phyloP scores from a whole-genome alignment of 2,113 vertebrate species.

The Grallaria varia region DNA sequence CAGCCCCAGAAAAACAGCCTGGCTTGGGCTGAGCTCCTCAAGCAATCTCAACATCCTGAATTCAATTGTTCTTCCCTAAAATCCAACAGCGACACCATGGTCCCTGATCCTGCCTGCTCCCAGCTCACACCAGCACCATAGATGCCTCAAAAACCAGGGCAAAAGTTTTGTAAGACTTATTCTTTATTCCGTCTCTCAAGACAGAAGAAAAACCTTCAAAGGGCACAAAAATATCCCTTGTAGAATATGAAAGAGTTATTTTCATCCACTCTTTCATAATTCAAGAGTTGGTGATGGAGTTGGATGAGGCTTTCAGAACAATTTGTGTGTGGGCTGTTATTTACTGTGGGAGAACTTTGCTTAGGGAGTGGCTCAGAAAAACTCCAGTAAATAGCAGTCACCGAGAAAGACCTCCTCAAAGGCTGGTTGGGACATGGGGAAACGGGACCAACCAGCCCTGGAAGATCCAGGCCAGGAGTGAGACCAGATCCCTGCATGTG shows the following conservation, averaged over 20 bases:
- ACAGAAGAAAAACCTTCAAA: constrained; percentile 12
- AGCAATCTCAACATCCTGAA: background rate
- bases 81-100: background rate
- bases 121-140: background rate
- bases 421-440: background rate
- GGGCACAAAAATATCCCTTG: background rate
- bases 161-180: background rate
- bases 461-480: background rate
- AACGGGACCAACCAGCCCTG: rapidly evolving
- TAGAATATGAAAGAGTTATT: background rate
- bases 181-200: background rate
- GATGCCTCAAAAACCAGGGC: background rate
- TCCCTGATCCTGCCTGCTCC: background rate
- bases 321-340: background rate
- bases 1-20: background rate
- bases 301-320: background rate
- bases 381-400: background rate
- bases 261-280: background rate
- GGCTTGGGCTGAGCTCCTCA: background rate
- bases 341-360: background rate
- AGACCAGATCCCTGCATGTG: background rate
- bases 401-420: background rate
- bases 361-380: background rate
- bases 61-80: background rate
- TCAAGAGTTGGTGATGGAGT: background rate